phyloP scores from a whole-genome alignment of 2,113 vertebrate species.

The Noctilio leporinus region DNA sequence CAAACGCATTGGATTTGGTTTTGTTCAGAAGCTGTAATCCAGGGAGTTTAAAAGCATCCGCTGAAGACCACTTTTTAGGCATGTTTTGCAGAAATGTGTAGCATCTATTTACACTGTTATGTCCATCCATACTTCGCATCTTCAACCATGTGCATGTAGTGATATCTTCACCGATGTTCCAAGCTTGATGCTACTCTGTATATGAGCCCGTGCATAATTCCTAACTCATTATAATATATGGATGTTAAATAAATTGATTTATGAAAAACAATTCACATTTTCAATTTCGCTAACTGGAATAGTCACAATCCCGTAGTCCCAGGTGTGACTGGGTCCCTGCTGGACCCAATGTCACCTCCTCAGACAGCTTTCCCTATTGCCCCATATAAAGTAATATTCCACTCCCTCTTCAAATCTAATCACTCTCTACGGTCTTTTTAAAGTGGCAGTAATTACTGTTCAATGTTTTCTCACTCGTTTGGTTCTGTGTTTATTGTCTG shows the following conservation, averaged over 20 bases:
- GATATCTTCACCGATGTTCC: constrained; percentile 12
- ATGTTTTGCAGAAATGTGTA: constrained; percentile 42
- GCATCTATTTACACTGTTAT: constrained; percentile 22
- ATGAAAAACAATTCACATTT: neutral
- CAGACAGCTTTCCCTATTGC: neutral
- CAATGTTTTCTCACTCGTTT: neutral
- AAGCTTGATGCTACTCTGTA: neutral
- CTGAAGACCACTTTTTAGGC: constrained; percentile 25
- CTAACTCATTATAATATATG: neutral
- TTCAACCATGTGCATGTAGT: constrained; percentile 15
- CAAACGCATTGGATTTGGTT: constrained; percentile 41
- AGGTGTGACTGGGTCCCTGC: neutral
- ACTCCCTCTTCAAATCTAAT: neutral
- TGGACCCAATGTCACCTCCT: neutral
- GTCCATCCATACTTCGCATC: neutral
- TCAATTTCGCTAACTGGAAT: neutral
- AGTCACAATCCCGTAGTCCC: neutral
- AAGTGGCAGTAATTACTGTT: neutral
- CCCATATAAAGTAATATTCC: neutral
- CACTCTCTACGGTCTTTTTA: neutral
- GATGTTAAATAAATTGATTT: constrained; percentile 2
- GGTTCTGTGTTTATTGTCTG: neutral
- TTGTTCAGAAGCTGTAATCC: constrained; percentile 45
- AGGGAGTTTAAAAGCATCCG: constrained; percentile 37
- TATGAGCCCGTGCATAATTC: neutral